Base-by-base conservation (phyloP, 37 sponge, comb jelly and placozoan genomes). In the Cliona cf. orientalis region DNA sequence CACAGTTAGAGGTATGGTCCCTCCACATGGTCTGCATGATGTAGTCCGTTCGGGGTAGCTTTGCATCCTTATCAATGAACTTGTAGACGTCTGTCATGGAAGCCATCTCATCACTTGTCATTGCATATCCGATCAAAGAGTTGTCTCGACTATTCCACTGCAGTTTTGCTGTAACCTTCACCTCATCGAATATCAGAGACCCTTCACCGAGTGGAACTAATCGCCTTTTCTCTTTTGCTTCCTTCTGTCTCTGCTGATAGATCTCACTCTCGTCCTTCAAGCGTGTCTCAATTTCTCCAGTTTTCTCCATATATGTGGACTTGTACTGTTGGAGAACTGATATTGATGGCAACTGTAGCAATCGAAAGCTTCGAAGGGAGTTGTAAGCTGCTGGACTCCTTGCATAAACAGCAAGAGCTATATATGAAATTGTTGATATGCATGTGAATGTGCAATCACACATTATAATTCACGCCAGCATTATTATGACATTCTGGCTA, bases 21-120 rank as follows among this genome's bases (percentile, higher is more conserved):
- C 71, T 9, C 86, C 86, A 85, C 43, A 85, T 22, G 21, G 36
- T 53, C 44, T 85, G 86, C 59, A 85, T 34, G 1, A 85, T 57
- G 63, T 85, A 76, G 38, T 43, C 37, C 14, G 86, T 69, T 40
- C 58, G 40, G 62, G 66, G 26, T 5, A 61, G 21, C 7, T 22
- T 9, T 6, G n/a, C 72, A 7, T 60, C 64, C n/a, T 46, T 35
- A n/a, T 72, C 57, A 6, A 83, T n/a, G 25, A 6, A 11, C 38
- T 25, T 14, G 29, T 66, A 79, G 19, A 79, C 68, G 46, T 79
- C 80, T 26, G 5, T 12, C 2, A 79, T 49, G 42, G 55, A 34
- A 26, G 55, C 45, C 46, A 79, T 32, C 31, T 79, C 80, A 7
- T 79, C 80, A 66, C 5, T 32, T 43, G 49, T 65, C 80, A 79